Evolutionary conservation across 2,797 vertebrate species (phyloP).

Genomic region (Pagetopsis macropterus): DNA sequence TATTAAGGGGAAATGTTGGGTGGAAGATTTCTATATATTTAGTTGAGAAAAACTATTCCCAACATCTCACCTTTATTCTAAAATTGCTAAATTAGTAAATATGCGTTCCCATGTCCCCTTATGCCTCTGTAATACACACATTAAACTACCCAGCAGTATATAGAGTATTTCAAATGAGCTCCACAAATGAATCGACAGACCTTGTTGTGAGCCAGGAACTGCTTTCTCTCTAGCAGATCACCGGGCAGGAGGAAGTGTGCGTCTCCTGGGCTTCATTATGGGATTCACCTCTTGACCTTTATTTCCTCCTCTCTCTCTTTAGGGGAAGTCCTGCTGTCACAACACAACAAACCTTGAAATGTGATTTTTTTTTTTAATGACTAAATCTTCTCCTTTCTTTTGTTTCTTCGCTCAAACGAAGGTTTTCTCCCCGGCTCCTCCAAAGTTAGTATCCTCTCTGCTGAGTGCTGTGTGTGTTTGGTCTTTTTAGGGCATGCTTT

Average conservation of each 20-base stretch:
- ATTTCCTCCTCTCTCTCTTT: neutral
- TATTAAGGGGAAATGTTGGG: too few species aligned
- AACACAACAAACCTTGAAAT: neutral
- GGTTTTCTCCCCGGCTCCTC: conserved; percentile 89
- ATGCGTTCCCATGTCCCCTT: too few species aligned
- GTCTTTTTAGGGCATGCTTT: conserved; percentile 48
- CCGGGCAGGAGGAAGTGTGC: too few species aligned
- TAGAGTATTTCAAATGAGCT: neutral
- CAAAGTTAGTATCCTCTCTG: conserved; percentile 91
- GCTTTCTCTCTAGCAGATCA: too few species aligned
- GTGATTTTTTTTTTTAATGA: conserved; percentile 8
- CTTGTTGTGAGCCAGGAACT: too few species aligned
- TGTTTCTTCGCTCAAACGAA: conserved; percentile 65
- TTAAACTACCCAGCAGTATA: neutral
- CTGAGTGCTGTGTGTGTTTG: conserved; percentile 46
- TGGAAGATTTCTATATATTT: too few species aligned
- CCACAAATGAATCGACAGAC: neutral
- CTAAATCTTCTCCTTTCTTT: conserved; percentile 5
- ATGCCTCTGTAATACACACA: neutral
- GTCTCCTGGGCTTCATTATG: too few species aligned
- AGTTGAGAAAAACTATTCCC: too few species aligned
- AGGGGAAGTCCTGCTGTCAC: neutral
- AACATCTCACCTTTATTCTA: too few species aligned
- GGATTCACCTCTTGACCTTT: conserved; percentile 32
- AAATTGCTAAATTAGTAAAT: too few species aligned